These are phyloP conservation scores for Cataglyphis cursor DNA, from an alignment of 2,888 invertebrate species.

Conservation along the genomic window DNA sequence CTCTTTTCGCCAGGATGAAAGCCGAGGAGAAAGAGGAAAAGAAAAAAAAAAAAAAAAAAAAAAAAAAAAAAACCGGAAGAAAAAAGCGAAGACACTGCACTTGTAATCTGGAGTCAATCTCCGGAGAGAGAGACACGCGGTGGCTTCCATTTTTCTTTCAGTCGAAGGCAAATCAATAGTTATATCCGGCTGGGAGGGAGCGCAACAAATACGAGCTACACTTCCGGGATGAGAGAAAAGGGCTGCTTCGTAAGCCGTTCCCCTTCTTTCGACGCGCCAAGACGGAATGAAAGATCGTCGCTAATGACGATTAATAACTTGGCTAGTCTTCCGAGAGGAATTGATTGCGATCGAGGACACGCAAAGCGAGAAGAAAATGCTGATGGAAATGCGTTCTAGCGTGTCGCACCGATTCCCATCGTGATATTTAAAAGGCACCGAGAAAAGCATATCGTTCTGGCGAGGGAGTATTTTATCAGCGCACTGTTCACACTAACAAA, in stretches of 20 bases:
- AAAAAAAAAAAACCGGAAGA: no score
- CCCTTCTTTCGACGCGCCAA: constrained; percentile 25
- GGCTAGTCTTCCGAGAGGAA: not conserved
- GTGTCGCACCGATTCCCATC: not conserved
- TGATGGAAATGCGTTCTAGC: not conserved
- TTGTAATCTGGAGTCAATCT: constrained; percentile 70
- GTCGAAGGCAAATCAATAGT: constrained; percentile 67
- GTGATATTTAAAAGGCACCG: not conserved
- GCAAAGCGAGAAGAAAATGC: not conserved
- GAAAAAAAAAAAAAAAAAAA: no score
- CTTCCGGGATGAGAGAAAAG: constrained; percentile 55
- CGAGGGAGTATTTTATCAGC: not conserved
- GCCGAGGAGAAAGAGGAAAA: not conserved
- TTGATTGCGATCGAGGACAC: constrained; percentile 12
- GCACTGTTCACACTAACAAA: constrained; percentile 7
- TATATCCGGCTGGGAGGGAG: constrained; percentile 54
- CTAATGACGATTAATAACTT: constrained; percentile 64
- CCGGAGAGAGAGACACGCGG: constrained; percentile 58
- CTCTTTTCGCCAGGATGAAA: not conserved
- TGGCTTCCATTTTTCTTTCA: constrained; percentile 62
- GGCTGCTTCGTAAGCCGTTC: constrained; percentile 46
- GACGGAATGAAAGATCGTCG: constrained; percentile 17
- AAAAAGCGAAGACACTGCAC: not conserved
- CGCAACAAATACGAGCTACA: constrained; percentile 65
- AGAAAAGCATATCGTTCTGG: not conserved